Evolutionary conservation across 2,113 vertebrate genomes (phyloP).

Genomic region (Mandrillus leucophaeus): DNA sequence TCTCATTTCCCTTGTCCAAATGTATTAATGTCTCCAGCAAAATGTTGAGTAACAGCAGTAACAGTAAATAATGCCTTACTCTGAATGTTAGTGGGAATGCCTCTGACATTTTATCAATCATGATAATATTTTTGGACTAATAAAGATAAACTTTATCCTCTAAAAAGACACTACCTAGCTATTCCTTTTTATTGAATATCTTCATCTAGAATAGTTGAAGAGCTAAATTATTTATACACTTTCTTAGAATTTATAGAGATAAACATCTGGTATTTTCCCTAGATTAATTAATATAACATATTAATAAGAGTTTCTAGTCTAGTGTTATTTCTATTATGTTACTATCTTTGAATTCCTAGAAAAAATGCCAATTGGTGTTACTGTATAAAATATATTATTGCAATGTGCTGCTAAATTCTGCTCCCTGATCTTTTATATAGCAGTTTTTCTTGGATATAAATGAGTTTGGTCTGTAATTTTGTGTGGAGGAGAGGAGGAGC

Average conservation of each 20-base stretch:
- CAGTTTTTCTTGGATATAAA: background rate
- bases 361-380: background rate
- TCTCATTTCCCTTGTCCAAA: conserved; percentile 2
- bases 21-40: background rate
- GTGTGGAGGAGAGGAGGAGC: background rate
- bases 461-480: background rate
- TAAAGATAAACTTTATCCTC: conserved; percentile 1
- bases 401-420: background rate
- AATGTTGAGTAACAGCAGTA: background rate
- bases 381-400: background rate
- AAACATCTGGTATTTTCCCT: background rate
- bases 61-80: background rate
- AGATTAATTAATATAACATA: background rate
- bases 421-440: background rate
- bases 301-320: background rate
- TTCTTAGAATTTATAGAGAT: background rate
- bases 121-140: background rate
- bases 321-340: background rate
- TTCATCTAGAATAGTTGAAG: background rate
- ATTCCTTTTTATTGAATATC: background rate
- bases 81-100: background rate
- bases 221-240: background rate
- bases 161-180: background rate
- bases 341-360: background rate
- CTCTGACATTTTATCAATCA: conserved; percentile 2